These are phyloP conservation scores for Phrynocephalus forsythii DNA, from an alignment of 2,797 vertebrate species.

Conservation along the genomic window DNA sequence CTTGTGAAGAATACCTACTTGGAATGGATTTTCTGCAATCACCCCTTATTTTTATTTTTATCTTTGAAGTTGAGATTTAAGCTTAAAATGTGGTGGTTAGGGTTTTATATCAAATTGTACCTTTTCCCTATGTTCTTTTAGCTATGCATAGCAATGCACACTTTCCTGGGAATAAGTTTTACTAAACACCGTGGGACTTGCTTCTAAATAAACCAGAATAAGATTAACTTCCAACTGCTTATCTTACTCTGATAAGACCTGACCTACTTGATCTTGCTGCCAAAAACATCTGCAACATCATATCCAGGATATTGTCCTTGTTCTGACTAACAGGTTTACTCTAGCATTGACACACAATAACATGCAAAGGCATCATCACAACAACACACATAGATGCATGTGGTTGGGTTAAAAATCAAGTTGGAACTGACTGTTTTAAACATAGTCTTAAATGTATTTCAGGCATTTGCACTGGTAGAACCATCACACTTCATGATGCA, in stretches of 20 bases:
- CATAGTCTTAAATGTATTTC: background rate
- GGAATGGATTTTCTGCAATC: background rate
- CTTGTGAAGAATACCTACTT: background rate
- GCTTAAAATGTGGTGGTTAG: background rate
- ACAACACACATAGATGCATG: no score
- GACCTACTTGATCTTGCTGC: background rate
- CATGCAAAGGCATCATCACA: background rate
- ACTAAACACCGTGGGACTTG: no score
- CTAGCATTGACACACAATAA: background rate
- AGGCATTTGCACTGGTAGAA: background rate
- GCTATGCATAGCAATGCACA: background rate
- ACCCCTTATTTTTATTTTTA: background rate
- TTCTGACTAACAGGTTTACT: background rate
- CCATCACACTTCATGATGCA: background rate
- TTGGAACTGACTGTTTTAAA: background rate
- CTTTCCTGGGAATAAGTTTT: background rate
- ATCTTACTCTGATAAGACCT: background rate
- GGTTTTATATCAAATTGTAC: background rate
- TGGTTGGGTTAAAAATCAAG: background rate
- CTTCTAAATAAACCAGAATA: background rate
- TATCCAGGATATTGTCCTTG: background rate
- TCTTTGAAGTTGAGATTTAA: background rate
- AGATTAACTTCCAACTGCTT: background rate
- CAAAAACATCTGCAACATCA: background rate
- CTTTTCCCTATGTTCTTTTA: background rate